Evolutionary conservation across 2,888 invertebrate species (phyloP).

Genomic region (Iselma pallidipennis): DNA sequence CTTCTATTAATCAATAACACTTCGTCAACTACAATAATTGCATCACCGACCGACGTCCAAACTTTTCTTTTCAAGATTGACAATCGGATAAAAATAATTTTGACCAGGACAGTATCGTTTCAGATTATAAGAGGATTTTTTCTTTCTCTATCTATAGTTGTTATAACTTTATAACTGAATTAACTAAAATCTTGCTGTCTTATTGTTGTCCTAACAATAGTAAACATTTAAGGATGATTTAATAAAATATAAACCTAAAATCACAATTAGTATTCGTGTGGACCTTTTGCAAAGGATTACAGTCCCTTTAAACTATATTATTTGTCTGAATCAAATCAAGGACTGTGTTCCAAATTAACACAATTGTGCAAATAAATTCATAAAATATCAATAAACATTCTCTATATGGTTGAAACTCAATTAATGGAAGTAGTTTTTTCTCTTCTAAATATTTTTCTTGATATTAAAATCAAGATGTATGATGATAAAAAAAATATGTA

Average conservation of each 20-base stretch:
- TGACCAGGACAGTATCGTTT: no score
- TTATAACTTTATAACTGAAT: not conserved
- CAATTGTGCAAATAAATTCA: not conserved
- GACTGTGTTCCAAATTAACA: not conserved
- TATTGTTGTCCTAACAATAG: not conserved
- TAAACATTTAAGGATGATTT: not conserved
- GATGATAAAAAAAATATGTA: not conserved
- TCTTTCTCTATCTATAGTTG: no score
- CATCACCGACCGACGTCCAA: not conserved
- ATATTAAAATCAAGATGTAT: not conserved
- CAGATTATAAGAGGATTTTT: not conserved
- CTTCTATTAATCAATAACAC: not conserved
- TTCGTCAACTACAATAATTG: not conserved
- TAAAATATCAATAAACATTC: no score
- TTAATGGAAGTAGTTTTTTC: not conserved
- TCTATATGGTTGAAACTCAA: no score
- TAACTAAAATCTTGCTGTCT: not conserved
- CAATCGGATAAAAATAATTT: not conserved
- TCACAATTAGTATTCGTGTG: not conserved
- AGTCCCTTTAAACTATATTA: no score
- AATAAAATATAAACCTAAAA: not conserved
- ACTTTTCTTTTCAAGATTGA: not conserved
- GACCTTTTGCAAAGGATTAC: no score
- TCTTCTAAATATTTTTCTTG: not conserved
- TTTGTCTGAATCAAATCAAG: not conserved